Evolutionary conservation across 2,888 invertebrate genomes (phyloP).

Genomic region (Oxytorus armatus): DNA sequence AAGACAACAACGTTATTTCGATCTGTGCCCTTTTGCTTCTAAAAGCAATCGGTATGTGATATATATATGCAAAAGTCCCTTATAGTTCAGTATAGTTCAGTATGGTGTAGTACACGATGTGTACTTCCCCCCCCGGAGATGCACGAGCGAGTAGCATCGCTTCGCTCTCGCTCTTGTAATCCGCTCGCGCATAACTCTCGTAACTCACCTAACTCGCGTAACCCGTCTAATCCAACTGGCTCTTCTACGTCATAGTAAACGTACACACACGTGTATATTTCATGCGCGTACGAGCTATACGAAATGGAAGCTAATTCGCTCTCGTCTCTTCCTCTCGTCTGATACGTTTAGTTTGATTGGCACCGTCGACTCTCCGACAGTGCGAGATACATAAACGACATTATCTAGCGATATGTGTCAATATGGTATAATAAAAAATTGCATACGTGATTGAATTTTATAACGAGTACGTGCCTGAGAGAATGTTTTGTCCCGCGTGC

Average conservation of each 20-base stretch:
- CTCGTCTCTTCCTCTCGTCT: slow-evolving; percentile 24
- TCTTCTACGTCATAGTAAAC: slow-evolving; percentile 31
- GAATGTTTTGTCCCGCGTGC: not conserved
- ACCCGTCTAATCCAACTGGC: slow-evolving; percentile 50
- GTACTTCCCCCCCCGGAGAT: slow-evolving; percentile 8
- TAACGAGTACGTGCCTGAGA: not conserved
- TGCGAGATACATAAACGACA: not conserved
- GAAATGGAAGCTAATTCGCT: slow-evolving; percentile 3
- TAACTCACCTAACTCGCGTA: slow-evolving; percentile 61
- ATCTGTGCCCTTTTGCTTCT: not conserved
- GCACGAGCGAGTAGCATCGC: slow-evolving; percentile 38
- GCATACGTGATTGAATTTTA: not conserved
- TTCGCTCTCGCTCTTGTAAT: slow-evolving; percentile 55
- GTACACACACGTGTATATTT: not conserved
- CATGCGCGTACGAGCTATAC: slow-evolving; percentile 13
- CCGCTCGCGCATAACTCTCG: slow-evolving; percentile 54
- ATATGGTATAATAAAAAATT: slow-evolving; percentile 22
- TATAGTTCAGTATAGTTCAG: not conserved
- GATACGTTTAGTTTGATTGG: slow-evolving; percentile 57
- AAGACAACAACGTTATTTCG: no score
- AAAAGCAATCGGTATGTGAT: not conserved
- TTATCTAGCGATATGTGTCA: slow-evolving; percentile 25
- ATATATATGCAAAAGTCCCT: no score
- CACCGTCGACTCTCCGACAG: slow-evolving; percentile 29
- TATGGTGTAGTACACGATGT: not conserved